Conservation (phyloP, 2,888 invertebrate genomes). For the Carcina quercana region DNA sequence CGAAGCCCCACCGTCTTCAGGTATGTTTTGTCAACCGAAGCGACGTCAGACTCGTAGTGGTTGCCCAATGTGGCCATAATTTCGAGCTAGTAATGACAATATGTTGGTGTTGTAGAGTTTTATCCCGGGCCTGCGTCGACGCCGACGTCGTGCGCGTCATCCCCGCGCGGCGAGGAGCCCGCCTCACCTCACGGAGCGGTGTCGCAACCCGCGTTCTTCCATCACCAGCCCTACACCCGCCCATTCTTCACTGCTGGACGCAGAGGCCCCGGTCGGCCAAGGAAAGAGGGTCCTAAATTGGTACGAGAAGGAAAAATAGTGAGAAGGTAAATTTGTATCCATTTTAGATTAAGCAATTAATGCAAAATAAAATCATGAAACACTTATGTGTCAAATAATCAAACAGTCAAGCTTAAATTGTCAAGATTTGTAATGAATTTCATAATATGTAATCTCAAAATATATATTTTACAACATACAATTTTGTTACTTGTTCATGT, state of each 20-base stretch:
- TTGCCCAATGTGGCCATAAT: not conserved
- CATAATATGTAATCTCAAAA: no score
- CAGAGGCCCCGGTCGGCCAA: constrained; percentile 85
- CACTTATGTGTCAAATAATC: not conserved
- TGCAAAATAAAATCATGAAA: not conserved
- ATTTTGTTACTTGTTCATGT: no score
- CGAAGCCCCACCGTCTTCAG: constrained; percentile 75
- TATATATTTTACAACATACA: no score
- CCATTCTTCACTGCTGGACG: constrained; percentile 73
- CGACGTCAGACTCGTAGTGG: not conserved
- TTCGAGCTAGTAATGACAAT: not conserved
- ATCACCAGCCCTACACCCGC: constrained; percentile 57
- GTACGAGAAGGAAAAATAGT: constrained; percentile 67
- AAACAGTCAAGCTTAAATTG: no score
- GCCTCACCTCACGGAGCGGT: constrained; percentile 73
- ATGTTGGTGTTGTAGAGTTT: constrained; percentile 39
- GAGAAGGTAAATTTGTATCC: constrained; percentile 47
- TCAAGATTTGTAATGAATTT: no score
- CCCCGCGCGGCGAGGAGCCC: constrained; percentile 76
- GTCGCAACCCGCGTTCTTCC: constrained; percentile 56
- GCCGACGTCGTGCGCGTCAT: constrained; percentile 77
- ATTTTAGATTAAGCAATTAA: no score
- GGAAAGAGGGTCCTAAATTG: constrained; percentile 80
- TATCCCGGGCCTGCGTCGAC: constrained; percentile 79
- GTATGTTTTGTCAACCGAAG: constrained; percentile 59